phyloP scores from a whole-genome alignment of 2,113 vertebrate genomes.

The Siniperca chuatsi region DNA sequence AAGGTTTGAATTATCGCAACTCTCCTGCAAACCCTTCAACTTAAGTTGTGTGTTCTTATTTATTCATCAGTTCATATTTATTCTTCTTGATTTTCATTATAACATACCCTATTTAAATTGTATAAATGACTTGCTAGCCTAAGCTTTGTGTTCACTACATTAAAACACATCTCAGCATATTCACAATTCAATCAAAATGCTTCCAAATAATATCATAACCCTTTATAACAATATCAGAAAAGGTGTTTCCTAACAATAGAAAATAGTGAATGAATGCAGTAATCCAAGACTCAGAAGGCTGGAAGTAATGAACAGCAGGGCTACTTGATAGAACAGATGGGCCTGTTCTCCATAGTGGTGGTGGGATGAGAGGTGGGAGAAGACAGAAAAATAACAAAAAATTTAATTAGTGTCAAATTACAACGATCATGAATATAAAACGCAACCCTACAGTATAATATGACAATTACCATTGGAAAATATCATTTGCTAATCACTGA shows the following conservation, averaged over 20 bases:
- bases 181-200: neutral
- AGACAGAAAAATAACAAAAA: conserved; percentile 23
- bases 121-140: neutral
- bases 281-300: conserved; percentile 23
- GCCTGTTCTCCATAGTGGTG: conserved; percentile 15
- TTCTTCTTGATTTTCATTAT: neutral
- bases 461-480: neutral
- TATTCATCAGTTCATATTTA: neutral
- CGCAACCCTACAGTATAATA: neutral
- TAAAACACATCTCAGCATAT: neutral
- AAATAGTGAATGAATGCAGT: conserved; percentile 4
- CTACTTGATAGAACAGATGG: conserved; percentile 54
- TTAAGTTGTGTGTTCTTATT: neutral
- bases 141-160: neutral
- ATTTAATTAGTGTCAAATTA: conserved; percentile 11
- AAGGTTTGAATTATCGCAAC: neutral
- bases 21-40: neutral
- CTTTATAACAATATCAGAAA: neutral
- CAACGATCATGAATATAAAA: neutral
- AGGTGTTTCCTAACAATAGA: neutral
- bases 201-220: neutral
- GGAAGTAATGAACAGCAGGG: conserved; percentile 52
- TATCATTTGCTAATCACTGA: neutral
- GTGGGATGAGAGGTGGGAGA: neutral
- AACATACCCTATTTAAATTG: neutral